These are phyloP conservation scores for Latrodectus hesperus DNA, from an alignment of 2,888 invertebrate species.

Conservation along the genomic window DNA sequence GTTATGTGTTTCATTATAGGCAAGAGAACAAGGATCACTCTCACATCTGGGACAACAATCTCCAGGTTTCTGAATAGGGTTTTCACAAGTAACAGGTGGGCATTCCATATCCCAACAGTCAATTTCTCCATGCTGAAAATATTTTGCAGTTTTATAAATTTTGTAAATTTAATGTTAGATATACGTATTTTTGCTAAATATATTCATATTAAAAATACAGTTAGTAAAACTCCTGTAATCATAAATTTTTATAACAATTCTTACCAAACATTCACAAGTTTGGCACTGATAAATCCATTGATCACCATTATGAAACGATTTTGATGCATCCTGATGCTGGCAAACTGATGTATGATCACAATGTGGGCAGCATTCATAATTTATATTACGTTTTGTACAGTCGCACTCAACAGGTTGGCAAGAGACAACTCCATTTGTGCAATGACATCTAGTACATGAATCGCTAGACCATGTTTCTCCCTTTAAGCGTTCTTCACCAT, in stretches of 20 bases:
- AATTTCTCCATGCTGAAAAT: conserved; percentile 84
- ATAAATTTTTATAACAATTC: conserved; percentile 67
- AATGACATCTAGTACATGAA: conserved; percentile 73
- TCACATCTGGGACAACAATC: conserved; percentile 85
- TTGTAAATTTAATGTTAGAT: background rate
- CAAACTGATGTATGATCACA: conserved; percentile 82
- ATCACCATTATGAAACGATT: conserved; percentile 86
- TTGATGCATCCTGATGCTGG: conserved; percentile 86
- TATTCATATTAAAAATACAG: background rate
- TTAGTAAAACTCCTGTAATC: background rate
- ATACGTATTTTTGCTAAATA: background rate
- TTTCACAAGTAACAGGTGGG: conserved; percentile 82
- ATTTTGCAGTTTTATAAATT: background rate
- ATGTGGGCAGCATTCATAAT: conserved; percentile 84
- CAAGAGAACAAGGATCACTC: conserved; percentile 78
- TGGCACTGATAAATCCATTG: conserved; percentile 93
- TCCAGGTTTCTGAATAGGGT: conserved; percentile 80
- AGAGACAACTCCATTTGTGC: conserved; percentile 76
- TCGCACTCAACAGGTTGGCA: conserved; percentile 84
- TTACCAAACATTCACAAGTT: conserved; percentile 91
- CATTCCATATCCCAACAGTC: conserved; percentile 93
- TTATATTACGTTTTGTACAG: conserved; percentile 77
- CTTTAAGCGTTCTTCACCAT: conserved; percentile 77
- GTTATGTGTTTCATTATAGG: conserved; percentile 71
- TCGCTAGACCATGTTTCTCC: conserved; percentile 73